Evolutionary conservation across 2,888 invertebrate genomes (phyloP), one percentile per base, ranked within the genome.

Genomic region (Ferdinandea cuprea): DNA sequence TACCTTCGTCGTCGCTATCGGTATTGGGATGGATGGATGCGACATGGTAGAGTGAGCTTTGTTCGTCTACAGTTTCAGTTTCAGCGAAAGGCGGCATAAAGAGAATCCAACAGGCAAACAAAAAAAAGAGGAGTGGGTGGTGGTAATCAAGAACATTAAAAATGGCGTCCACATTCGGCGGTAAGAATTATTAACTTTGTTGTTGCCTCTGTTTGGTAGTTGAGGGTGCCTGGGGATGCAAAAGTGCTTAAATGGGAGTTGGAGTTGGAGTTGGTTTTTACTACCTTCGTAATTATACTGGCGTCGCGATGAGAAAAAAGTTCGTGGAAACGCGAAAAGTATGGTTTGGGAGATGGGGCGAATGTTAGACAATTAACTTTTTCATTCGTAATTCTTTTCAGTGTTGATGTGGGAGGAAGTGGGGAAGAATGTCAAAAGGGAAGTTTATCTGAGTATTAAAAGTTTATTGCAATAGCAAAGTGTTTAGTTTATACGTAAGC

Each of bases 161-260:
- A 78, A 83, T 83, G 83, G 83, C 83, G 83, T 63, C 83, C 72
- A 58, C 72, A 83, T 83, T 78, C 32, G 56, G 83, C 66, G 83
- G 72, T 72, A 78, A 72, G 72, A 63, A 73, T 72, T 77, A 68
- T 80, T 73, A 54, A 40, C 44, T 52, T 59, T 73, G 56, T 68
- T 78, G 61, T 68, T 73, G 44, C 72, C 61, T 32, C 72, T 28
- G 65, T 56, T 50, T 58, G 56, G 37, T 46, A 3, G n/a, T 13
- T 35, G 44, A 17, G 44, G 19, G 54, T 61, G 61, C 28, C 44
- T 19, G 25, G 69, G 69, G 71, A 68, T 68, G 35, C 9, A 11
- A 11, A 48, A 80, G 69, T 52, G 35, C 76, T 32, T 25, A 52
- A 35, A 48, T 65, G 81, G 56, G 72, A 78, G 59, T 77, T 78